phyloP scores from a whole-genome alignment of 2,113 vertebrate genomes.

The Steatornis caripensis region DNA sequence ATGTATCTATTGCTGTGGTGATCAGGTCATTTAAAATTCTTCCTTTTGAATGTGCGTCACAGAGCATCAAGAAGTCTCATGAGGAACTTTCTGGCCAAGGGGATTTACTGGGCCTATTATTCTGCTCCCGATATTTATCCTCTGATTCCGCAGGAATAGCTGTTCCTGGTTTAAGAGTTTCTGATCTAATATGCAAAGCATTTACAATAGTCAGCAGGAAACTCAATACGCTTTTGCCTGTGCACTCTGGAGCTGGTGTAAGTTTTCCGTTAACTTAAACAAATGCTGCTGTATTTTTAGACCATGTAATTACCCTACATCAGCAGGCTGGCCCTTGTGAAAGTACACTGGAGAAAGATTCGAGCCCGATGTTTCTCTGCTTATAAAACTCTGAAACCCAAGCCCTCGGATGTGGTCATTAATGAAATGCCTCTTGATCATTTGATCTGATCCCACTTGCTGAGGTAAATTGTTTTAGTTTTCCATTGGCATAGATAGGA shows the following conservation, averaged over 20 bases:
- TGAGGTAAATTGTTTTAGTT: conserved; percentile 73
- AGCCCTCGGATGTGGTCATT: conserved; percentile 73
- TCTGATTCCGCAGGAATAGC: conserved; percentile 53
- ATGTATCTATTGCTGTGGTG: background rate
- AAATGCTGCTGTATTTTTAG: conserved; percentile 83
- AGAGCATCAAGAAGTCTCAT: conserved; percentile 15
- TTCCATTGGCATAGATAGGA: conserved; percentile 67
- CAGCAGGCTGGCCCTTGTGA: conserved; percentile 69
- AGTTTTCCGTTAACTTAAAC: conserved; percentile 73
- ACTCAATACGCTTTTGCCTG: conserved; percentile 64
- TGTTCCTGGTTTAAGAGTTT: conserved; percentile 31
- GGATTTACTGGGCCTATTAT: conserved; percentile 62
- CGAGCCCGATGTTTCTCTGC: conserved; percentile 58
- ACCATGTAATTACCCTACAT: conserved; percentile 70
- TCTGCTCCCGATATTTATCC: conserved; percentile 50
- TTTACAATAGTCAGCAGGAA: conserved; percentile 79
- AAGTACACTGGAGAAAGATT: conserved; percentile 64
- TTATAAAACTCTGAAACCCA: conserved; percentile 72
- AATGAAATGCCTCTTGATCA: conserved; percentile 70
- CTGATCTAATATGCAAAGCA: conserved; percentile 67
- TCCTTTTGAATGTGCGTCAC: conserved; percentile 48
- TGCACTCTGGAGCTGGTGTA: conserved; percentile 57
- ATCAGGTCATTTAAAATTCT: conserved; percentile 10
- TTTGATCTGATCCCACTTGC: conserved; percentile 66
- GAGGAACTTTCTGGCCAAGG: conserved; percentile 47